Percentiles rank a stretch among this genome's conserved stretches.
Conservation (phyloP, 2,888 invertebrate species). For the Ischnura elegans region DNA sequence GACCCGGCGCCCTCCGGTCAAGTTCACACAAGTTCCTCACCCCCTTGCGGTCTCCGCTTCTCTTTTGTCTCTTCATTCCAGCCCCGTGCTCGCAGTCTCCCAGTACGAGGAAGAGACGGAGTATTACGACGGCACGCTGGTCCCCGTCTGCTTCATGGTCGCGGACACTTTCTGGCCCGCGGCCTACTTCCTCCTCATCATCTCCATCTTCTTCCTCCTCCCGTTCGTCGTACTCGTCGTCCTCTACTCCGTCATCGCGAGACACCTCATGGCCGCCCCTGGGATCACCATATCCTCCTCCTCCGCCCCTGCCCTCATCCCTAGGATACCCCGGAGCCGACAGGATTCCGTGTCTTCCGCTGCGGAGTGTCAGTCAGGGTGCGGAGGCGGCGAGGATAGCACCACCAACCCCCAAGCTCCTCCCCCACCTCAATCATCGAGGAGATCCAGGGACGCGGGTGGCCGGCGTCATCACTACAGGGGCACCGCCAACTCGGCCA, state of each 20-base stretch:
- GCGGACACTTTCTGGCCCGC: conserved; percentile 89
- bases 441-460: not conserved
- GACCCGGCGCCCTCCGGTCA: not conserved
- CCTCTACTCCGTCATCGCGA: conserved; percentile 91
- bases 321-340: not conserved
- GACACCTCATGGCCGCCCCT: conserved; percentile 84
- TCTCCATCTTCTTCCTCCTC: conserved; percentile 90
- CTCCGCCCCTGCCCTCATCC: conserved; percentile 20
- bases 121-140: conserved; percentile 86
- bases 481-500: not conserved
- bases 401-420: not conserved
- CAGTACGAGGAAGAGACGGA: conserved; percentile 83
- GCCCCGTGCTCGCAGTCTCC: conserved; percentile 91
- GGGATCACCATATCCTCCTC: conserved; percentile 79
- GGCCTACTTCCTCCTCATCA: conserved; percentile 89
- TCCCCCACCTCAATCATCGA: not conserved
- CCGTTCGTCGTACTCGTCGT: conserved; percentile 90
- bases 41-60: not conserved
- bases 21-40: not conserved
- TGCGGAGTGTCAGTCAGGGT: conserved; percentile 21
- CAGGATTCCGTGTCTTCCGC: conserved; percentile 6
- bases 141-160: conserved; percentile 89
- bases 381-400: not conserved
- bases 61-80: conserved; percentile 76
- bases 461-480: not conserved